Evolutionary conservation across 2,888 invertebrate genomes (phyloP).

Genomic region (Notodonta dromedarius): DNA sequence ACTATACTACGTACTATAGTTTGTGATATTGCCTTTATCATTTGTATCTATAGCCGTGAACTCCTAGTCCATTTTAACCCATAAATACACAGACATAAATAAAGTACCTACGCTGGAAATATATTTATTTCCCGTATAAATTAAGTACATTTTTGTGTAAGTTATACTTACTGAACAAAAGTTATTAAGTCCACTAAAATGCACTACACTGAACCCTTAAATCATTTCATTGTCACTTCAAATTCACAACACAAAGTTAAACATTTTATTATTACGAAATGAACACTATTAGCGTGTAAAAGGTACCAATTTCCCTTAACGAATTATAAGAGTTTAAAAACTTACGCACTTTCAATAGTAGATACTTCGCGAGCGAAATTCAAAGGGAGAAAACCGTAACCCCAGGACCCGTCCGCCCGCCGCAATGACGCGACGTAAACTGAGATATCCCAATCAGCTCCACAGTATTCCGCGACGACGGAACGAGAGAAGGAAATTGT

Average conservation of each 20-base stretch:
- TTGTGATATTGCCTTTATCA: too few species aligned
- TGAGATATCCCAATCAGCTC: slow-evolving; percentile 67
- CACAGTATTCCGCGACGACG: slow-evolving; percentile 68
- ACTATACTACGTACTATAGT: too few species aligned
- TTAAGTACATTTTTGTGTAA: background rate
- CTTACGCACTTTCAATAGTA: slow-evolving; percentile 48
- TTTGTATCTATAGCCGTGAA: too few species aligned
- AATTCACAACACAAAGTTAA: slow-evolving; percentile 14
- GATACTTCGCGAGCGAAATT: slow-evolving; percentile 45
- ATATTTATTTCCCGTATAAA: background rate
- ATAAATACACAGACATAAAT: too few species aligned
- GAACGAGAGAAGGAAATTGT: slow-evolving; percentile 50
- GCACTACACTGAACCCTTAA: background rate
- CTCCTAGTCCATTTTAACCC: too few species aligned
- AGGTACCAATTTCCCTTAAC: slow-evolving; percentile 15
- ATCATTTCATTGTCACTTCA: slow-evolving; percentile 6
- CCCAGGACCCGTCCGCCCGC: slow-evolving; percentile 48
- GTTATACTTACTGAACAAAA: slow-evolving; percentile 3
- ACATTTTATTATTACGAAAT: background rate
- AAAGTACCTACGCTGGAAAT: background rate
- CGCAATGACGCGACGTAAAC: slow-evolving; percentile 69
- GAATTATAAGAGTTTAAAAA: slow-evolving; percentile 41
- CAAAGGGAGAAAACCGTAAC: slow-evolving; percentile 37
- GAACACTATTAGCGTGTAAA: background rate
- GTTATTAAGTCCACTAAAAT: slow-evolving; percentile 2